These are phyloP conservation scores for Melanchra persicariae DNA, from an alignment of 2,888 invertebrate species.

Conservation along the genomic window DNA sequence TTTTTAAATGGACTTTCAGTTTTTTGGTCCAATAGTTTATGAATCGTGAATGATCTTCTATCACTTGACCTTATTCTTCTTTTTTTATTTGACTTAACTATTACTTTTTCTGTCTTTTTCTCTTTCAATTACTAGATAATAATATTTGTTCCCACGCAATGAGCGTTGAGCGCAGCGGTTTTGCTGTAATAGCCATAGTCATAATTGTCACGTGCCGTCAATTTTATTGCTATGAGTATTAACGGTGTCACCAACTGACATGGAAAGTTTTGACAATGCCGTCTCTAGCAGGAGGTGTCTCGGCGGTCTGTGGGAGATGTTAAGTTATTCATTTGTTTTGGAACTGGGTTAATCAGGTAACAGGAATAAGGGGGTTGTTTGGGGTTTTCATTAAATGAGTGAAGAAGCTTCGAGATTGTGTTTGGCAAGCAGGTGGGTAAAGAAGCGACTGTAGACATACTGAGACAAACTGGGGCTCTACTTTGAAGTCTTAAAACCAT, in stretches of 20 bases:
- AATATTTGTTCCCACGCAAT: too few relatives aligned
- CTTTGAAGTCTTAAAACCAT: neutral
- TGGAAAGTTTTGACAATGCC: neutral
- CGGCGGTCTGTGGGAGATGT: neutral
- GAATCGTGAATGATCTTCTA: too few relatives aligned
- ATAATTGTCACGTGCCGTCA: too few relatives aligned
- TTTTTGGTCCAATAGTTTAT: too few relatives aligned
- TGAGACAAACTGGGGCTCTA: neutral
- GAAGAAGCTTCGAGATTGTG: neutral
- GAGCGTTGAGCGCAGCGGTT: too few relatives aligned
- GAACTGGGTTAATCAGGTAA: conserved; percentile 32
- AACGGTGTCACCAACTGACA: too few relatives aligned
- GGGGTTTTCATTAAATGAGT: conserved; percentile 21
- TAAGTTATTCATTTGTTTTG: conserved; percentile 54
- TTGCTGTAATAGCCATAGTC: too few relatives aligned
- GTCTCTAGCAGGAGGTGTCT: neutral
- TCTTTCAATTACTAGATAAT: too few relatives aligned
- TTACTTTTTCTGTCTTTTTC: too few relatives aligned
- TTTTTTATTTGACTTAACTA: too few relatives aligned
- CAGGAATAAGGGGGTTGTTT: conserved; percentile 18
- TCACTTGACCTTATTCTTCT: too few relatives aligned
- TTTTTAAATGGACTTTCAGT: too few relatives aligned
- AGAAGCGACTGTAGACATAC: neutral
- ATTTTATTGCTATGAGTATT: neutral
- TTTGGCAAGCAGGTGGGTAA: neutral